Base-by-base conservation (phyloP, 2,797 vertebrate genomes). In the Acanthopagrus latus region DNA sequence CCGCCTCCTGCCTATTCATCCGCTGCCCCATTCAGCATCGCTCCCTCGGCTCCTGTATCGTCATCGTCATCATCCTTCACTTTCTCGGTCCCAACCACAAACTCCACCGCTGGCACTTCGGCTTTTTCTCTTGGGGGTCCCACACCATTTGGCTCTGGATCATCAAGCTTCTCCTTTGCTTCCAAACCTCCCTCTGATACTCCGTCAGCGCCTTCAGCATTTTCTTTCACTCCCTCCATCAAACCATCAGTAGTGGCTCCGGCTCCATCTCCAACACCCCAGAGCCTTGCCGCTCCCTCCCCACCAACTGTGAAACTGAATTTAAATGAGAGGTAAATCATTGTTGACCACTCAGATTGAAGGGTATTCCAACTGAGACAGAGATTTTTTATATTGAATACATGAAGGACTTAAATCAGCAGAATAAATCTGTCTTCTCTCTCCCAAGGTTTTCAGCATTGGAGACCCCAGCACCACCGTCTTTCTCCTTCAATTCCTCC, bases 241-340 rank as follows among this genome's bases (percentile, higher is more conserved):
- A 94, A 94, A 83, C 88, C 91, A 0, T 51, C 81, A 38, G 86
- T 80, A 70, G 41, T 25, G 2, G 60, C 51, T 78, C 74, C 71
- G 1, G 67, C 51, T 0, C 58, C 91, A 3, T n/a, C n/a, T 0
- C 58, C 92, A 3, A 7, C 88, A 3, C 76, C 93, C 1, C 92
- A 91, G 71, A 85, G 55, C 58, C 41, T 89, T 5, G 75, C 88
- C 0, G 60, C 84, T 1, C 65, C 94, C 3, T 64, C 93, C 0
- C 83, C 94, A 9, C 92, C 96, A 44, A 85, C 92, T 0, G 95
- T 96, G 78, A 98, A 97, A 93, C 88, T 95, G 55, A 99, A 96
- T 95, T 96, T 98, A 20, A 95, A 64, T 51, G 97, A 98, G 63
- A 97, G 97, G 98, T 99, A 93, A 92, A 84, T 43, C 0, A 23